Evolutionary conservation across 2,888 invertebrate species (phyloP), one percentile per base, ranked within the genome.

Genomic region (Callimorpha dominula): DNA sequence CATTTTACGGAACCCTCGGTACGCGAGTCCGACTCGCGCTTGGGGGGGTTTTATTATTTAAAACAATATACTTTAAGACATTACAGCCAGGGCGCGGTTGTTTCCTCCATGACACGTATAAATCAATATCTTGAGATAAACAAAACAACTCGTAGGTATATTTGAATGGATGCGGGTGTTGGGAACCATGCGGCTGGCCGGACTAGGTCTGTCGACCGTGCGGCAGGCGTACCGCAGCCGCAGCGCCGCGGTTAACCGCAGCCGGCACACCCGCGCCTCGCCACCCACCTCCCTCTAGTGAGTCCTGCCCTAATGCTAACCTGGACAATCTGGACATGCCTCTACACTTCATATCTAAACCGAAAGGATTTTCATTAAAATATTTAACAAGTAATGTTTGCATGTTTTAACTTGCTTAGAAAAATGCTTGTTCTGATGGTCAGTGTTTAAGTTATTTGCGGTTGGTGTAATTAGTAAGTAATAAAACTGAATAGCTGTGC

Each of bases 261-360:
- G 62, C 78, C 76, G 75, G 75, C 78, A 73, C 65, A 77, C 80
- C 74, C 77, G 77, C 74, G 66, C 73, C 65, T 68, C 49, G 46
- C 73, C 78, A 72, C 71, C 65, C 71, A 68, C 72, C 79, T 67
- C 79, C 67, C 79, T 57, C 75, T 81, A 80, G 74, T 80, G 80
- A 83, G 77, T 81, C 74, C 79, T 75, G 72, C 86, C 86, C 85
- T 85, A 79, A 78, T 81, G 82, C 79, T 88, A 86, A 88, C 83
- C 88, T 84, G 86, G 87, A 89, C 90, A 86, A 88, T 82, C 88
- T 84, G 86, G 87, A 89, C 90, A 83, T 87, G 86, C 86, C 87
- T 83, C 85, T 84, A 84, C 83, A 80, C 81, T 77, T 86, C 83
- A 85, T 86, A 82, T 82, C 79, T 79, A 82, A 78, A 71, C 80